Evolutionary conservation across 2,113 vertebrate species (phyloP).

Genomic region (Lepus americanus): DNA sequence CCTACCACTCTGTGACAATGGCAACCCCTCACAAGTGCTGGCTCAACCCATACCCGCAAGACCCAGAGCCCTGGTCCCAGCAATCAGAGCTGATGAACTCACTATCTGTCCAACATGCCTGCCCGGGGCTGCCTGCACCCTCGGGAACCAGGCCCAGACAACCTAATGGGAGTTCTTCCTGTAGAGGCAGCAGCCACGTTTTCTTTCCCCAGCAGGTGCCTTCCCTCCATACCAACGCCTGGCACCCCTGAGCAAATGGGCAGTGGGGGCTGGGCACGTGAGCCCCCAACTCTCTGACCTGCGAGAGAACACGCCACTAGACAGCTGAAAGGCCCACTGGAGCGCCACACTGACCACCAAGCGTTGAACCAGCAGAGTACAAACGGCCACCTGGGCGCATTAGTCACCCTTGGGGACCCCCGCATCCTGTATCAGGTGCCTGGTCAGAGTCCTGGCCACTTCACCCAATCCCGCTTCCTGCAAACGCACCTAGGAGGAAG

Average conservation of each 20-base stretch:
- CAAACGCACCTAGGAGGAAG: no score
- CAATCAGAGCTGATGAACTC: accelerated
- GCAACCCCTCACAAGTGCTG: not conserved
- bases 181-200: accelerated
- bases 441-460: no score
- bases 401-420: no score
- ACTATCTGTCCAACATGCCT: no score
- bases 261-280: not conserved
- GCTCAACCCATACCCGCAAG: not conserved
- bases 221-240: not conserved
- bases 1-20: not conserved
- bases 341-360: not conserved
- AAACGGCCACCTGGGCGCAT: no score
- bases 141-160: accelerated
- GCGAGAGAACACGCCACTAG: not conserved
- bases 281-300: accelerated
- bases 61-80: accelerated
- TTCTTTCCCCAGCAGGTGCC: not conserved
- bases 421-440: no score
- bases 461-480: no score
- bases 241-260: not conserved
- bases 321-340: not conserved
- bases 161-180: not conserved
- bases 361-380: not conserved
- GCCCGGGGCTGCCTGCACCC: not conserved